phyloP scores from a whole-genome alignment of 2,113 vertebrate species.

The Desmodus rotundus region DNA sequence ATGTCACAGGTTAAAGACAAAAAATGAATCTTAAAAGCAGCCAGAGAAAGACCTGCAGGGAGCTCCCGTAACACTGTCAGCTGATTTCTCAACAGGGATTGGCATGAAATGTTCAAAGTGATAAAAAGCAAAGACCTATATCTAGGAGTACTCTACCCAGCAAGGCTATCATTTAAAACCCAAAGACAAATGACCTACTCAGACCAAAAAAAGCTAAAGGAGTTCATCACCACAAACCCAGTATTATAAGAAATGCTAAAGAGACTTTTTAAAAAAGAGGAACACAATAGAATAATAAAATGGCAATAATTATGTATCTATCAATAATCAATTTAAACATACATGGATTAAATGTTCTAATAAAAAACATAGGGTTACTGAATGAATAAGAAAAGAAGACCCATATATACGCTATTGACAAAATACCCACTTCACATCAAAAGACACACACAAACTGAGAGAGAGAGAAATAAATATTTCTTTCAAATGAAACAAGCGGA shows the following conservation, averaged over 20 bases:
- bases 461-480: not conserved
- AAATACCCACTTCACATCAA: not conserved
- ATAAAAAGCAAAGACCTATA: not conserved
- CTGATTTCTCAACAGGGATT: not conserved
- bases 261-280: not conserved
- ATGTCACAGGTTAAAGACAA: not conserved
- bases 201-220: not conserved
- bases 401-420: not conserved
- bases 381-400: not conserved
- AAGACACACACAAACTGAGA: not conserved
- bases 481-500: not conserved
- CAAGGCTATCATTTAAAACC: not conserved
- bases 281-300: not conserved
- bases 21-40: not conserved
- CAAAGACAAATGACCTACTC: not conserved
- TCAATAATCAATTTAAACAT: not conserved
- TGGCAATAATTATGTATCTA: not conserved
- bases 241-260: not conserved
- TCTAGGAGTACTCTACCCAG: not conserved
- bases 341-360: not conserved
- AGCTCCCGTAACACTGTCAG: not conserved
- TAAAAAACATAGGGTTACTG: not conserved
- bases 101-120: not conserved
- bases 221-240: not conserved
- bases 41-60: not conserved